Evolutionary conservation across 37 sponge, comb jelly and placozoan genomes (phyloP).

Genomic region (Tethya wilhelma): DNA sequence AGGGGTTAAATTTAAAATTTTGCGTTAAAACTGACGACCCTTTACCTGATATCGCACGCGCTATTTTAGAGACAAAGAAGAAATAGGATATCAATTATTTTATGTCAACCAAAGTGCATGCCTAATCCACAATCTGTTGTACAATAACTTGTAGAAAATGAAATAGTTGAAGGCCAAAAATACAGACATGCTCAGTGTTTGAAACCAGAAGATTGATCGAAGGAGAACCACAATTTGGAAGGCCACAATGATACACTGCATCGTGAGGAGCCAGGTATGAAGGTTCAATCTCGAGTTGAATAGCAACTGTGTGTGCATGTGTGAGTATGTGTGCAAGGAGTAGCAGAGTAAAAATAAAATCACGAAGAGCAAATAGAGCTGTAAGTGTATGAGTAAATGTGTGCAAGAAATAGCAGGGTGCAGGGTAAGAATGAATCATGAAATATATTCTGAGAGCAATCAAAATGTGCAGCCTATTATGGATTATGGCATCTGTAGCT

Average conservation of each 20-base stretch:
- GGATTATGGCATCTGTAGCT: too few species aligned
- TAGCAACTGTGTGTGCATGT: constrained; percentile 15
- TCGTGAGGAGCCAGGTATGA: constrained; percentile 58
- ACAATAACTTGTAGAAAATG: constrained; percentile 64
- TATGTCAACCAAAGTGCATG: neutral
- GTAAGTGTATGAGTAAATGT: constrained; percentile 26
- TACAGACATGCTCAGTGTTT: constrained; percentile 55
- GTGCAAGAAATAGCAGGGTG: too few species aligned
- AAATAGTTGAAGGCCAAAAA: constrained; percentile 70
- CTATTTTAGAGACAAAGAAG: too few species aligned
- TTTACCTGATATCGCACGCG: too few species aligned
- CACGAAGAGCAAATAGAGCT: constrained; percentile 3
- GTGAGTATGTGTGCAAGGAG: neutral
- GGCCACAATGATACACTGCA: constrained; percentile 45
- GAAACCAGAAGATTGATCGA: constrained; percentile 63
- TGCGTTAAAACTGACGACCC: too few species aligned
- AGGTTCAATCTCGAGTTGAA: constrained; percentile 53
- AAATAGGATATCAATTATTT: too few species aligned
- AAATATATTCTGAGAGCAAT: too few species aligned
- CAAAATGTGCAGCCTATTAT: constrained; percentile 9
- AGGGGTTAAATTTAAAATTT: too few species aligned
- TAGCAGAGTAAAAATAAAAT: neutral
- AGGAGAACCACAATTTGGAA: constrained; percentile 65
- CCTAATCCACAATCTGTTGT: constrained; percentile 59
- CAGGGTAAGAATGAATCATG: too few species aligned